Base-by-base conservation (phyloP, 1,140 invertebrate species). In the Bradynema listronoti region DNA sequence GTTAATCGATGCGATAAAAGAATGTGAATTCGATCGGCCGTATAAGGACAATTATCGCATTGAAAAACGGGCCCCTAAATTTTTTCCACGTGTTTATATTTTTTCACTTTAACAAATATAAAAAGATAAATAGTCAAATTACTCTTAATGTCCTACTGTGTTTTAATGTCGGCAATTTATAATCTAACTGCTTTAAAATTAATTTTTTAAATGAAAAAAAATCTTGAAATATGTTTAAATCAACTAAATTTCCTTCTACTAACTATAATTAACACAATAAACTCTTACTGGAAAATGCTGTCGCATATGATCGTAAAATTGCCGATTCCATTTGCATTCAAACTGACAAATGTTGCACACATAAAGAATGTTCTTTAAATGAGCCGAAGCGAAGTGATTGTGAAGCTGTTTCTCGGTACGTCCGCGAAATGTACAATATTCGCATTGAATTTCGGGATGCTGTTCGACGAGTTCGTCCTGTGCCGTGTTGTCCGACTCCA, bases 231-330 rank as follows among this genome's bases (percentile, higher is more conserved):
- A n/a, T n/a, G n/a, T n/a, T n/a, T n/a, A n/a, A n/a, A n/a, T n/a
- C n/a, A n/a, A n/a, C n/a, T n/a, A n/a, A n/a, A n/a, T n/a, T n/a
- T n/a, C n/a, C n/a, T n/a, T n/a, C n/a, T n/a, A n/a, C n/a, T n/a
- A n/a, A n/a, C n/a, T n/a, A n/a, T n/a, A n/a, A n/a, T n/a, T n/a
- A n/a, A n/a, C n/a, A n/a, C n/a, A n/a, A n/a, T n/a, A n/a, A 32
- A 63, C 5, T 16, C 19, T 56, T 22, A 53, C 52, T 6, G 62
- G 57, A 33, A 57, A 68, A 34, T 58, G 55, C 6, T 65, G 42
- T 68, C 83, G 84, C 82, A 86, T 84, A 71, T 87, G 85, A 36
- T 79, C 78, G 66, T 84, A 84, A 75, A 85, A 86, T 59, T 83
- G 80, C 29, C 83, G 80, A 68, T 84, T 85, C 80, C 83, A 85